Base-by-base conservation (phyloP, 1,140 invertebrate species). In the Euura saliciscinereae region DNA sequence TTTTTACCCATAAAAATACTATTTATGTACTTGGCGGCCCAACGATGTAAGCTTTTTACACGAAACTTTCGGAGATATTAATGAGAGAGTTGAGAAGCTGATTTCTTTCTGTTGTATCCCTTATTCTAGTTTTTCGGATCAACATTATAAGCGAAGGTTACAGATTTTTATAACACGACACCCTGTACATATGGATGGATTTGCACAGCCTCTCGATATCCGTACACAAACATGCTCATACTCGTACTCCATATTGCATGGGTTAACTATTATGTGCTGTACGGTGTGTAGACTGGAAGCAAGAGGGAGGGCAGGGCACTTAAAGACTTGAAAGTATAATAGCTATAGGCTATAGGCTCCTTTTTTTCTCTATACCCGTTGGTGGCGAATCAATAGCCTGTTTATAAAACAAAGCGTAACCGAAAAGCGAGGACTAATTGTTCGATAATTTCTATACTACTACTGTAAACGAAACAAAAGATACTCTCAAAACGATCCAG, bases 301-400 rank as follows among this genome's bases (percentile, higher is more conserved):
- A 28, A 28, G 28, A 28, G 51, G 51, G 51, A 59, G 13, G 51
- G 51, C 51, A n/a, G 51, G 51, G 8, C 51, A 59, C 51, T 59
- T 59, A 59, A 59, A 59, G 51, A 59, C 51, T 59, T 59, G 51
- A 59, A 59, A 59, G 13, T 59, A 59, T n/a, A 59, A n/a, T 59
- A 4, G 51, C 28, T 28, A 28, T 28, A 28, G 28, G 28, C 28
- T 28, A 28, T 28, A 28, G 28, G 28, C 28, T 28, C 28, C 28
- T 28, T 28, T 28, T 28, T 28, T 28, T 28, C 28, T 28, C 28
- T 28, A 28, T 28, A 28, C 28, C 28, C 28, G 28, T 28, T 28
- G 28, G 28, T 28, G 28, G 28, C 28, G 28, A n/a, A n/a, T 59
- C 51, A 59, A 59, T 59, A 59, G 51, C 51, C 51, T 59, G 51